A percentile compares a stretch with the other conserved stretches of the same genome.
Conservation (phyloP, 2,113 vertebrate species). For the Sclerurus mexicanus region DNA sequence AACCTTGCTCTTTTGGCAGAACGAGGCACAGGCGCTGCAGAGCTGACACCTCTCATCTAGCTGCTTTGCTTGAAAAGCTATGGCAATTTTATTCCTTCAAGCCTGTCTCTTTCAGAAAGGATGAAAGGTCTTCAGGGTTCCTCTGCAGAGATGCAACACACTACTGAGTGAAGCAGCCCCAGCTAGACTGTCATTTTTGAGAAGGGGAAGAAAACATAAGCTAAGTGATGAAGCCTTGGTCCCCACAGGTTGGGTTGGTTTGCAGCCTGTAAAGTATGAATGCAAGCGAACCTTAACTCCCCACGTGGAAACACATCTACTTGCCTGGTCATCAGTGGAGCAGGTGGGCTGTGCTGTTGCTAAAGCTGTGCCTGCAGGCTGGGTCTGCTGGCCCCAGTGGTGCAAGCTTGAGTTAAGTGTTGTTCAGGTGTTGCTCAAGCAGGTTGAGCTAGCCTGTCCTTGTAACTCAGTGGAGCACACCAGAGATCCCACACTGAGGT, state of each 20-base stretch:
- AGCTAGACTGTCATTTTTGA: not conserved
- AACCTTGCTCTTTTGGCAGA: not conserved
- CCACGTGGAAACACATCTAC: not conserved
- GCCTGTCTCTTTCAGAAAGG: not conserved
- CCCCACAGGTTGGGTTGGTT: not conserved
- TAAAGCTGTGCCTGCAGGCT: not conserved
- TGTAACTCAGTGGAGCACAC: not conserved
- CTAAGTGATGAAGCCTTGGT: not conserved
- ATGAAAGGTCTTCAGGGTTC: not conserved
- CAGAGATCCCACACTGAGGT: not conserved
- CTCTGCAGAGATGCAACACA: not conserved
- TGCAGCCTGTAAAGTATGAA: not conserved
- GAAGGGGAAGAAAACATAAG: not conserved
- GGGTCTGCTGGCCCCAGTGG: not conserved
- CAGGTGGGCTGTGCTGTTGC: not conserved
- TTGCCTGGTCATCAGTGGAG: not conserved
- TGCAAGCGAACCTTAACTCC: not conserved
- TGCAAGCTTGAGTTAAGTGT: not conserved
- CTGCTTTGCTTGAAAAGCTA: fast-evolving
- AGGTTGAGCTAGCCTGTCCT: not conserved
- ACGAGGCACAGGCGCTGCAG: not conserved
- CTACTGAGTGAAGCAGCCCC: not conserved
- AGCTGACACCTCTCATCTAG: not conserved
- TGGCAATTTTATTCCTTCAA: not conserved
- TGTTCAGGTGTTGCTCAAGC: not conserved